Base-by-base conservation (phyloP, 2,888 invertebrate genomes). In the Orchesellides sinensis region DNA sequence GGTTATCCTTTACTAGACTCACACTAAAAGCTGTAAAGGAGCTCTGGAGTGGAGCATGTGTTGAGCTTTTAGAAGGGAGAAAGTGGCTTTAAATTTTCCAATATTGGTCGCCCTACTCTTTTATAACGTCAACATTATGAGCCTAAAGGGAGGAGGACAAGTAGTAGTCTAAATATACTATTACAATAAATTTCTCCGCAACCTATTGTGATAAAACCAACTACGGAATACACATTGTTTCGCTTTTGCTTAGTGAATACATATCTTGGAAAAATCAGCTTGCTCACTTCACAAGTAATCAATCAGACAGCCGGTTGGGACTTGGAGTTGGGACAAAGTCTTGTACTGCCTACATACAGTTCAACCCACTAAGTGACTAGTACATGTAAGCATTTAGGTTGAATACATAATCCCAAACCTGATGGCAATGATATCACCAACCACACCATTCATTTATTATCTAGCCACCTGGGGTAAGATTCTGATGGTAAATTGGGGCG, bases 251-350 rank as follows among this genome's bases (percentile, higher is more conserved):
- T 6, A 35, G 40, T 35, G 12, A n/a, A n/a, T n/a, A n/a, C n/a
- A n/a, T n/a, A n/a, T n/a, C n/a, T n/a, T n/a, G n/a, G n/a, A n/a
- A n/a, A 40, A 40, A 56, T 12, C 23, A 56, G 27, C 14, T 23
- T 1, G 59, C 59, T 70, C 59, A 59, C 59, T 61, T 73, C n/a
- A n/a, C n/a, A n/a, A n/a, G 73, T 49, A 73, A 73, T 73, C 73
- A 73, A 73, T 73, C 73, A 73, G 52, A 52, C 17, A 73, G 73
- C 63, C 73, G 61, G 40, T 63, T 49, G 63, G 63, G 73, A 73
- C 19, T 56, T 59, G 32, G 32, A 32, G 10, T 6, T 40, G 40
- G 10, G 1, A 14, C 40, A 5, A 8, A 40, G 2, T 10, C n/a
- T 10, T n/a, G 40, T 40, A 40, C 4, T 5, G 32, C 32, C 10